Percentiles rank a stretch among this genome's conserved stretches.
These are phyloP conservation scores for Archips crataeganus DNA, from an alignment of 2,888 invertebrate genomes.

Conservation along the genomic window DNA sequence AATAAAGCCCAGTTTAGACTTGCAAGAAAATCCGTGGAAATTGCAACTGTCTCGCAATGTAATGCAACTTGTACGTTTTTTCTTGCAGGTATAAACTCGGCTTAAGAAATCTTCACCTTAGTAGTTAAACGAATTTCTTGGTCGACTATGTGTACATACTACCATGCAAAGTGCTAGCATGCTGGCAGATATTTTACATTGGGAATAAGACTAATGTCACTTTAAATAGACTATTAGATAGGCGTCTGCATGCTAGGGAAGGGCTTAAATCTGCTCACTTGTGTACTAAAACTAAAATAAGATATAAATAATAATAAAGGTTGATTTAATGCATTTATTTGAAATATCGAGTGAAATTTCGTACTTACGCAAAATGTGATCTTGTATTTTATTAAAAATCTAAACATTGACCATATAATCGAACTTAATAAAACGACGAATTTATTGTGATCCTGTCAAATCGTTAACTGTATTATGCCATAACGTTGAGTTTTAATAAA, in stretches of 20 bases:
- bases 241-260: background rate
- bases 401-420: background rate
- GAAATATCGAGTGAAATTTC: conserved; percentile 31
- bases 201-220: too few relatives aligned
- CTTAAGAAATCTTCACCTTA: too few relatives aligned
- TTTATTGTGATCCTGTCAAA: conserved; percentile 6
- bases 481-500: conserved; percentile 15
- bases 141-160: too few relatives aligned
- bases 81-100: too few relatives aligned
- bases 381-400: background rate
- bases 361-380: background rate
- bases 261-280: background rate
- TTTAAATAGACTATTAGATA: too few relatives aligned
- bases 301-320: conserved; percentile 21
- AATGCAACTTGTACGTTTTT: too few relatives aligned
- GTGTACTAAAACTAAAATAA: conserved; percentile 16
- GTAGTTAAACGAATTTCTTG: too few relatives aligned
- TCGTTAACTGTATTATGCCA: conserved; percentile 23
- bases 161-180: too few relatives aligned
- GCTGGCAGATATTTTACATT: too few relatives aligned
- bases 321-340: conserved; percentile 53
- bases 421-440: conserved; percentile 14
- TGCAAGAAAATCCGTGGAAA: too few relatives aligned
- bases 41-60: too few relatives aligned
- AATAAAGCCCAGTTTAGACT: too few relatives aligned